Evolutionary conservation across 2,113 vertebrate species (phyloP).

Genomic region (Cyanocitta stelleri): DNA sequence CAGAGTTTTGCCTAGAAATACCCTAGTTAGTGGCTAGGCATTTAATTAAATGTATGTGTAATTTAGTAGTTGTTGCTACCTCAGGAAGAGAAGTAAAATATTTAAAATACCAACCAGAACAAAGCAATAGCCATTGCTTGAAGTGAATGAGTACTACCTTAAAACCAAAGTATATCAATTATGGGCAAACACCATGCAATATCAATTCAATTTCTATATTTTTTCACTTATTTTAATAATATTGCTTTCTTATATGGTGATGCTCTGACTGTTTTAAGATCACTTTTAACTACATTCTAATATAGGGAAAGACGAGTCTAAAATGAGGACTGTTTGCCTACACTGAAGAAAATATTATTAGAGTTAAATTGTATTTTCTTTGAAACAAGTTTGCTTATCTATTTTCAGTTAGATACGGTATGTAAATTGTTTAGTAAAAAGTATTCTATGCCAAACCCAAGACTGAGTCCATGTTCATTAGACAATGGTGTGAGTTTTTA

Average conservation of each 20-base stretch:
- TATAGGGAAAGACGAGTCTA: not conserved
- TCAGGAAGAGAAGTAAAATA: not conserved
- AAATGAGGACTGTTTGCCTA: not conserved
- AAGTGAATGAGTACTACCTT: not conserved
- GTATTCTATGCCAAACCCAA: not conserved
- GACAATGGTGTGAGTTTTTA: not conserved
- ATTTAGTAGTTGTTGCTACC: not conserved
- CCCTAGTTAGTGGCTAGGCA: not conserved
- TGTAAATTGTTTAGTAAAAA: not conserved
- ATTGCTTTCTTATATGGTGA: not conserved
- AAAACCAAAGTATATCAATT: not conserved
- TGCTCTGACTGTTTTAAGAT: not conserved
- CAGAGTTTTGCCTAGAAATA: not conserved
- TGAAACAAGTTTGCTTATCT: not conserved
- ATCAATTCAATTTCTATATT: not conserved
- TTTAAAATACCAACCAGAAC: not conserved
- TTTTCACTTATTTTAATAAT: not conserved
- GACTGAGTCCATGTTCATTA: rapidly evolving
- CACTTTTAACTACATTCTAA: not conserved
- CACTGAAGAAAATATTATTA: not conserved
- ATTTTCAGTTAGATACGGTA: not conserved
- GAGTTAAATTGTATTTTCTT: not conserved
- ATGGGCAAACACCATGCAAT: not conserved
- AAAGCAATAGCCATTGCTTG: not conserved
- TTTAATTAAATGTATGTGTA: not conserved